Evolutionary conservation across 2,797 vertebrate species (phyloP).

Genomic region (Sebastes wilsoni): DNA sequence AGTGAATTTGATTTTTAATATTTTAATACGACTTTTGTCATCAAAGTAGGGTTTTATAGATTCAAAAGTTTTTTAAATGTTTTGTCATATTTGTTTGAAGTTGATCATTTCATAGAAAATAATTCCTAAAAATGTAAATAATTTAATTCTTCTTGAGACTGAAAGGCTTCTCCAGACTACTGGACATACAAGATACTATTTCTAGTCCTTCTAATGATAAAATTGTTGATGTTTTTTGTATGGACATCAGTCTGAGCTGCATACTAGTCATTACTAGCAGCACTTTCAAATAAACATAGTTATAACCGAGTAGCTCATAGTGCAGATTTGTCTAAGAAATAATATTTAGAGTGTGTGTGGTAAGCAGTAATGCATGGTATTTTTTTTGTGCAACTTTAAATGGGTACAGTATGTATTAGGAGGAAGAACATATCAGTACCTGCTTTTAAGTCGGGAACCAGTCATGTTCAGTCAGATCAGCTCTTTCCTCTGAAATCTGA

Average conservation of each 20-base stretch:
- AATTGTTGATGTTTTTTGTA: background rate
- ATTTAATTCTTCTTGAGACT: background rate
- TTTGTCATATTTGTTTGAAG: background rate
- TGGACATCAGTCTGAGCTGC: background rate
- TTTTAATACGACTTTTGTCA: background rate
- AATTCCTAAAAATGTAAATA: background rate
- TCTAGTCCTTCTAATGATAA: background rate
- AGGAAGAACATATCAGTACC: background rate
- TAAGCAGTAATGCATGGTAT: background rate
- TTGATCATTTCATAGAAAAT: background rate
- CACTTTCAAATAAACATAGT: background rate
- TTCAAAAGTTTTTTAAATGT: background rate
- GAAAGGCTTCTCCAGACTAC: background rate
- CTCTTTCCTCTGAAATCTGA: background rate
- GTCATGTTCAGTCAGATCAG: background rate
- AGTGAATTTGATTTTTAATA: too few species aligned
- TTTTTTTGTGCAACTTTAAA: background rate
- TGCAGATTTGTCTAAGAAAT: background rate
- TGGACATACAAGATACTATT: background rate
- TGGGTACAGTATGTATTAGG: rapidly evolving
- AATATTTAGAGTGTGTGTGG: background rate
- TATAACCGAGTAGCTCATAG: background rate
- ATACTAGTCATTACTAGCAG: background rate
- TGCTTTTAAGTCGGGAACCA: background rate
- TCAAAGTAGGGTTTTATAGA: background rate